Conservation (phyloP, 2,113 vertebrate genomes). For the Dendrocopos noguchii region DNA sequence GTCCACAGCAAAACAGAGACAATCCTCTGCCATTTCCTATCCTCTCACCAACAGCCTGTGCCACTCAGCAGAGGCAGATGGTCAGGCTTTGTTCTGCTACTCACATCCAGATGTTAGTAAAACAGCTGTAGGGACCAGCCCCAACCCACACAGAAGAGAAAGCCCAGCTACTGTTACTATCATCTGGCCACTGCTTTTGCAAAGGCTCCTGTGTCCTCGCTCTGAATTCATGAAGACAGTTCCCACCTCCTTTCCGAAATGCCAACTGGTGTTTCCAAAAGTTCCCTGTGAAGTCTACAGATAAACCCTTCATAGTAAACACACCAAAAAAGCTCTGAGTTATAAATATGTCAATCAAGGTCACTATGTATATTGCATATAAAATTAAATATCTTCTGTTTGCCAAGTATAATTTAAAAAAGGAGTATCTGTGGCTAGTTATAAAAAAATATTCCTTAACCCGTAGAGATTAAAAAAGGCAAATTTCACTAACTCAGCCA, state of each 20-base stretch:
- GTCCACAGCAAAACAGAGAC: constrained; percentile 39
- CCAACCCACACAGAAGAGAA: not conserved
- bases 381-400: constrained; percentile 71
- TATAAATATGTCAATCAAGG: constrained; percentile 70
- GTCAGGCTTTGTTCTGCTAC: constrained; percentile 8
- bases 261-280: constrained; percentile 14
- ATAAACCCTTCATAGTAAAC: constrained; percentile 59
- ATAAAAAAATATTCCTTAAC: constrained; percentile 61
- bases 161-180: not conserved
- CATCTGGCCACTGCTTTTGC: constrained; percentile 19
- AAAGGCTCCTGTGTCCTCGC: not conserved
- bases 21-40: constrained; percentile 20
- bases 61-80: constrained; percentile 43
- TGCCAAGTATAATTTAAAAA: constrained; percentile 69
- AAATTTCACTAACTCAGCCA: constrained; percentile 4
- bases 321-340: constrained; percentile 35
- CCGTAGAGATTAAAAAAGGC: constrained; percentile 53
- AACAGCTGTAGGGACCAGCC: constrained; percentile 64
- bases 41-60: constrained; percentile 15
- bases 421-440: constrained; percentile 56
- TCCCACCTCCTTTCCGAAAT: not conserved
- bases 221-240: not conserved
- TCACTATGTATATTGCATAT: constrained; percentile 60
- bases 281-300: constrained; percentile 7
- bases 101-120: constrained; percentile 47